phyloP scores from a whole-genome alignment of 2,113 vertebrate species.

The Accipiter virgatus region DNA sequence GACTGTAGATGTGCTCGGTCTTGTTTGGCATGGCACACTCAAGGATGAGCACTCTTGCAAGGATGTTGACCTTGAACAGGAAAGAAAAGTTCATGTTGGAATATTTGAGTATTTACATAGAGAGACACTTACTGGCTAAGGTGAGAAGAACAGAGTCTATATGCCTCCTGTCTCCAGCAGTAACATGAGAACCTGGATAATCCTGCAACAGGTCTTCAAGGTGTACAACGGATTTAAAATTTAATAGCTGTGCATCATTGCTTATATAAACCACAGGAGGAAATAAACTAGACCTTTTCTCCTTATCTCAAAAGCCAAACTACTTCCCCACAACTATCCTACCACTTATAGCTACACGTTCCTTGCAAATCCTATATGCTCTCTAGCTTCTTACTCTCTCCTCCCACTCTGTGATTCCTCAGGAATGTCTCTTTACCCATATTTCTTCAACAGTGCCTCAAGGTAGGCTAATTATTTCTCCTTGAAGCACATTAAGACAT shows the following conservation, averaged over 20 bases:
- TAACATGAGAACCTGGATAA: not conserved
- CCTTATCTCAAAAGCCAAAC: not conserved
- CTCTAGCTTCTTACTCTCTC: not conserved
- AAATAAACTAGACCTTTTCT: not conserved
- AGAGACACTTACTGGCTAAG: not conserved
- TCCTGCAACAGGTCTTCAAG: not conserved
- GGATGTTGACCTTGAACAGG: not conserved
- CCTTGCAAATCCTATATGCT: not conserved
- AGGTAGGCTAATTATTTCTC: not conserved
- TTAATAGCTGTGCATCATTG: not conserved
- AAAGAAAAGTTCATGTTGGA: not conserved
- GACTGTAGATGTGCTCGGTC: not conserved
- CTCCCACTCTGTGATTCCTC: not conserved
- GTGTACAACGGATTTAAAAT: not conserved
- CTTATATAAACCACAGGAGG: not conserved
- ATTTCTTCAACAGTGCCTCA: not conserved
- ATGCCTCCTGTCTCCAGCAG: not conserved
- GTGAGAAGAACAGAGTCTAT: not conserved
- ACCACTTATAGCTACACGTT: not conserved
- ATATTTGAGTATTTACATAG: not conserved
- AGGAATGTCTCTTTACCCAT: not conserved
- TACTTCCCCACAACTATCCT: not conserved
- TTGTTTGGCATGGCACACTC: not conserved
- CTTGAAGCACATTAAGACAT: not conserved
- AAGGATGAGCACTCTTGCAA: not conserved